Base-by-base conservation (phyloP, 2,888 invertebrate genomes). In the Ornithoptera priamus region DNA sequence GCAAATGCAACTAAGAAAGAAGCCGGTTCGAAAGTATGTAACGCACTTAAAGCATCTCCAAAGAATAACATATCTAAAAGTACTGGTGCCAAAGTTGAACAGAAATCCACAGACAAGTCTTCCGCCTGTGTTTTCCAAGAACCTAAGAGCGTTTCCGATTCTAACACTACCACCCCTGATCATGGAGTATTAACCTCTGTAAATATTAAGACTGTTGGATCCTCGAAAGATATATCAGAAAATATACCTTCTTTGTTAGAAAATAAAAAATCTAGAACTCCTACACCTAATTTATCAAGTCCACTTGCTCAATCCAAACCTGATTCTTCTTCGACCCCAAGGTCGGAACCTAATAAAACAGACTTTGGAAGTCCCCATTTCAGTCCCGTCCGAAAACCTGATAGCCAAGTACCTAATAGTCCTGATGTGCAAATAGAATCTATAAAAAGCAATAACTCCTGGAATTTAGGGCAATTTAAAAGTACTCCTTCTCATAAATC, bases 351-450 rank as follows among this genome's bases (percentile, higher is more conserved):
- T 15, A 71, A 76, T 46, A 90, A 90, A 78, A 72, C 80, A 20
- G 89, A 90, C 58, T 78, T 84, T 71, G 86, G 88, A 18, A 91
- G 90, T 74, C 91, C 90, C 7, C 88, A 90, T 75, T 92, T 86
- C 73, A 92, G 92, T 79, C 92, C 92, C 68, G 87, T 86, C 74
- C 77, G 89, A 17, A 91, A 91, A 83, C 92, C 92, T 53, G 92
- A 92, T 76, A 91, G 90, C 74, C 91, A 91, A 84, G 86, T 91
- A 74, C 89, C 89, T 72, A 89, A 85, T 75, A 92, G 92, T 75
- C 91, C 91, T 15, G 91, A 90, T 74, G 80, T 90, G 18, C 86
- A 85, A 71, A 75, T 82, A 1, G 91, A 91, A 72, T 76, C 85
- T 22, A 73, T 84, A 22, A 90, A 89, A 79, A 83, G 83, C 73